Conservation (phyloP, 2,797 vertebrate genomes). For the Lateolabrax maculatus region DNA sequence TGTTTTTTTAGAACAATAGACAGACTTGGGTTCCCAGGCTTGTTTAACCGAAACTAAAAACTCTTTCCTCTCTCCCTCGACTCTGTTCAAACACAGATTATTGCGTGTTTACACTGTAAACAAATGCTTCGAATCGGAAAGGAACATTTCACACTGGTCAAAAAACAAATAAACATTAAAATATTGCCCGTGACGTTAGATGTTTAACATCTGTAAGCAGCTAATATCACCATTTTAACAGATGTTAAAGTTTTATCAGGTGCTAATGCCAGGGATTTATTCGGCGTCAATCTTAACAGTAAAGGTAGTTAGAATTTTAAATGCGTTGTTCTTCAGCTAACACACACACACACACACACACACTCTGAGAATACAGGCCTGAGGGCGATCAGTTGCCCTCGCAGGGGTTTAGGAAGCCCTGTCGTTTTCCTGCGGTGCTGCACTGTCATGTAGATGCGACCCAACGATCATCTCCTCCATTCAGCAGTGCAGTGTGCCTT, state of each 20-base stretch:
- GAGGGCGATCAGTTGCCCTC: slow-evolving; percentile 39
- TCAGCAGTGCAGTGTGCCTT: slow-evolving; percentile 51
- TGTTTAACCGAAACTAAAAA: slow-evolving; percentile 30
- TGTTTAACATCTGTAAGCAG: not conserved
- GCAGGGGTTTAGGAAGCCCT: slow-evolving; percentile 54
- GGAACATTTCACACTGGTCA: not conserved
- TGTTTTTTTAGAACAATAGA: slow-evolving; percentile 14
- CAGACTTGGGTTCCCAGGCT: not conserved
- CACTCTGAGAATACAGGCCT: slow-evolving; percentile 38
- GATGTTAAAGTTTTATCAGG: slow-evolving; percentile 30
- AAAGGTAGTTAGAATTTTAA: slow-evolving; percentile 58
- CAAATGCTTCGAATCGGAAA: not conserved
- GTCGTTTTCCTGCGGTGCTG: slow-evolving; percentile 59
- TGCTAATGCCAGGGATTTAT: slow-evolving; percentile 55
- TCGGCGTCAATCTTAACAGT: slow-evolving; percentile 28
- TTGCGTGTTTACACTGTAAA: not conserved
- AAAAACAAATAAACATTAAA: not conserved
- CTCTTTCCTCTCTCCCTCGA: not conserved
- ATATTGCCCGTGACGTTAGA: not conserved
- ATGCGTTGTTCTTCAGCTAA: slow-evolving; percentile 46
- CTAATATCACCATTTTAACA: slow-evolving; percentile 13
- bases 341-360: slow-evolving; percentile 26
- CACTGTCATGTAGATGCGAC: slow-evolving; percentile 74
- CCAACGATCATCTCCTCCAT: slow-evolving; percentile 66
- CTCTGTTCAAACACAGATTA: not conserved